phyloP scores from a whole-genome alignment of 2,797 vertebrate species.

The Calcarius lapponicus region DNA sequence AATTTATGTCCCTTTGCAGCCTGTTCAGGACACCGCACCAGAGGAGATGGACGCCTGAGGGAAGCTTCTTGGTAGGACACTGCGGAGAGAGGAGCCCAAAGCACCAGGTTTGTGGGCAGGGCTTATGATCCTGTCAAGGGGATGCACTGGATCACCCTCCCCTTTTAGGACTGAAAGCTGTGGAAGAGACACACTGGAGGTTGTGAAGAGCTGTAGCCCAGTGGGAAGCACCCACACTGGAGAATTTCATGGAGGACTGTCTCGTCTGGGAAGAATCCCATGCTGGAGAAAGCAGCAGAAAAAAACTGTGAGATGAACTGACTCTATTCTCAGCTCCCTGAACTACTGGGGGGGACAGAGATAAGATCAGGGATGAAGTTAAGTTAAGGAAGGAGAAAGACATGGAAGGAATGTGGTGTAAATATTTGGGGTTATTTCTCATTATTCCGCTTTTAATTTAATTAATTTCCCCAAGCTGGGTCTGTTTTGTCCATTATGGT shows the following conservation, averaged over 20 bases:
- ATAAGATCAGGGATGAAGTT: background rate
- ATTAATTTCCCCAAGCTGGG: background rate
- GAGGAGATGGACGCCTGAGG: background rate
- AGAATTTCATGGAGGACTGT: background rate
- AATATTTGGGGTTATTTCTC: background rate
- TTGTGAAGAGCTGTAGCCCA: background rate
- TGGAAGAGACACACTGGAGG: background rate
- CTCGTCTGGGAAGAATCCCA: background rate
- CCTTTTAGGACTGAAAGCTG: background rate
- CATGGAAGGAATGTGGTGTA: background rate
- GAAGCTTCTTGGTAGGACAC: background rate
- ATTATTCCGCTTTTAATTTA: background rate
- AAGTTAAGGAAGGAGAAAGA: background rate
- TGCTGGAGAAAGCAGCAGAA: background rate
- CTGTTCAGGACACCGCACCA: background rate
- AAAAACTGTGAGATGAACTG: background rate
- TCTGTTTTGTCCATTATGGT: background rate
- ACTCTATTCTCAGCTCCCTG: background rate
- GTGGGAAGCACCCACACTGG: background rate
- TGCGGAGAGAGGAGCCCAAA: background rate
- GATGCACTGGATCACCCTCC: background rate
- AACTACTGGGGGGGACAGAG: background rate
- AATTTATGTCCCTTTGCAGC: background rate
- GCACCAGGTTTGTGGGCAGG: background rate
- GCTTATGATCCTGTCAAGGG: rapidly evolving